Base-by-base conservation (phyloP, 2,797 vertebrate genomes). In the Pseudomugil gertrudae region DNA sequence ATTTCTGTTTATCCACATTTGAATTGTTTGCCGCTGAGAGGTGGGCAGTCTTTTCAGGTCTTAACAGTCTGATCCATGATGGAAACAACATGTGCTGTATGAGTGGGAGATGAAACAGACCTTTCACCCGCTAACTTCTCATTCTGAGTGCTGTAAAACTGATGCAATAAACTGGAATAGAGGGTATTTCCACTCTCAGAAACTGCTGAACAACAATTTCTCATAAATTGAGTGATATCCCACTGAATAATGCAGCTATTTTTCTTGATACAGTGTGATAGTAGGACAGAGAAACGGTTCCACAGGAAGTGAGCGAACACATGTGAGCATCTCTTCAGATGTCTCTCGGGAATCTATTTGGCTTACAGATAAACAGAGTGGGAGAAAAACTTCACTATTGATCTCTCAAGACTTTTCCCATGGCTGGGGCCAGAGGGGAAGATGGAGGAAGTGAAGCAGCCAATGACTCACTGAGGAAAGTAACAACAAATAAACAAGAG, bases 341-440 rank as follows among this genome's bases (percentile, higher is more conserved):
- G n/a, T 88, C 88, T 83, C 88, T 66, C 68, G 70, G 87, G 89
- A 89, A 71, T 21, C 36, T 0, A 45, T 66, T 74, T 84, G 84
- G 85, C 78, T 51, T 9, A 55, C 47, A 78, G 58, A 63, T 66
- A 57, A 62, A 60, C 33, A 74, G 78, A 88, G 84, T 81, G 81
- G 81, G 84, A 86, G 85, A 83, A 83, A 79, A 52, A 52, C 66
- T 80, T 66, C 79, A 81, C 83, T 79, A 85, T 88, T 88, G 89
- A 91, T 91, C 86, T 87, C 83, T 62, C 21, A 75, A 79, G 80
- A 76, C 70, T 89, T 87, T 93, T 92, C 92, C 90, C 90, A 93
- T 90, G 90, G 83, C 74, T 57, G 1, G 33, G 63, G 75, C 83
- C 80, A 87, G 66, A 40, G 77, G 79, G 70, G 78, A n/a, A 84